Percentiles rank a stretch among this genome's conserved stretches.
Conservation (phyloP, 2,888 invertebrate species). For the Imbricaverruca yamaguchii region DNA sequence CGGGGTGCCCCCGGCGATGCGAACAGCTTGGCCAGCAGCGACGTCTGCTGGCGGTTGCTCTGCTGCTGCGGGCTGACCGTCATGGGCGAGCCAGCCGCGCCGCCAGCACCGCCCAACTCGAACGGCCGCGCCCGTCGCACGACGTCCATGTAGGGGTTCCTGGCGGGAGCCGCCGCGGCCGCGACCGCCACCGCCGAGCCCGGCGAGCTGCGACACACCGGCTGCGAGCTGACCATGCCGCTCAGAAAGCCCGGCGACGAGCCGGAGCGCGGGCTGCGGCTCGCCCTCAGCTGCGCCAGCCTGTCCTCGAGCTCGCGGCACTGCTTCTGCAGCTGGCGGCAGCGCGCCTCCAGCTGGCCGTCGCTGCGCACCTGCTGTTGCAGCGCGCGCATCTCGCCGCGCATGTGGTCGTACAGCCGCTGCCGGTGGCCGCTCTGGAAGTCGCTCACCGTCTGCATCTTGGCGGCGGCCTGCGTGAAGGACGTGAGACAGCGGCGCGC, state of each 20-base stretch:
- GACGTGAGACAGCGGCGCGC: not conserved
- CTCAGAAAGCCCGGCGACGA: slow-evolving; percentile 10
- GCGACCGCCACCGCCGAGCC: not conserved
- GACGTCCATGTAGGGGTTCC: slow-evolving; percentile 10
- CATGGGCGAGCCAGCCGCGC: not conserved
- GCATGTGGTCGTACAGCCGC: not conserved
- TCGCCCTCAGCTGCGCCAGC: not conserved
- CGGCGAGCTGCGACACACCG: not conserved
- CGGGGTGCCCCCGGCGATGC: not conserved
- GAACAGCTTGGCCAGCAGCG: slow-evolving; percentile 9
- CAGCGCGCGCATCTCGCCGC: not conserved
- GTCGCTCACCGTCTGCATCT: slow-evolving; percentile 14
- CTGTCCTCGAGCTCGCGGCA: not conserved
- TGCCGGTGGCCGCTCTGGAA: slow-evolving; percentile 10
- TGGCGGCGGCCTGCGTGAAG: not conserved
- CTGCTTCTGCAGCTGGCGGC: not conserved
- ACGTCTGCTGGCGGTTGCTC: not conserved
- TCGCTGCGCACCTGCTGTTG: not conserved
- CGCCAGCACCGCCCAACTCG: not conserved
- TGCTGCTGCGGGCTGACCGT: not conserved
- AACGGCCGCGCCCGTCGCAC: slow-evolving; percentile 8
- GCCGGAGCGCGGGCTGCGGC: not conserved
- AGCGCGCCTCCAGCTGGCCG: slow-evolving; percentile 9
- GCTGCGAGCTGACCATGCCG: slow-evolving; percentile 14
- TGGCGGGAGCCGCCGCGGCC: not conserved